Percentiles rank a stretch among this genome's conserved stretches.
Evolutionary conservation across 2,888 invertebrate genomes (phyloP).

Genomic region (Cylindroiulus punctatus): DNA sequence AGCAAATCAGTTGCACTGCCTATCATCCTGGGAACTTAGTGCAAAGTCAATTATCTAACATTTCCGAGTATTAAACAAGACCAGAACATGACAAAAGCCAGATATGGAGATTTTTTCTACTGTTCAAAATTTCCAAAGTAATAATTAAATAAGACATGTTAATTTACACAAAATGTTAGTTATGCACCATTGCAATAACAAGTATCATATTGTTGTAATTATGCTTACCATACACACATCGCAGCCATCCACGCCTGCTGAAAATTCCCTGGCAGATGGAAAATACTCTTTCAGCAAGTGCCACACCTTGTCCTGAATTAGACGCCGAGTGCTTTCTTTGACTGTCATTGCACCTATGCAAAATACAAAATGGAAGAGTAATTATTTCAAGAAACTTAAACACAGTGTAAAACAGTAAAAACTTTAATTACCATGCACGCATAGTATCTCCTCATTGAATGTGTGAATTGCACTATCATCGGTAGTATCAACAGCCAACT

Average conservation of each 20-base stretch:
- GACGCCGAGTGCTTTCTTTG: conserved; percentile 66
- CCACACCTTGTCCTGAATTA: conserved; percentile 70
- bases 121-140: too few relatives aligned
- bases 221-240: conserved; percentile 62
- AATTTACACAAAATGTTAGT: too few relatives aligned
- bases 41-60: not conserved
- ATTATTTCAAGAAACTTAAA: not conserved
- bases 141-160: too few relatives aligned
- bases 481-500: conserved; percentile 63
- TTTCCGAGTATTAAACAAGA: not conserved
- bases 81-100: too few relatives aligned
- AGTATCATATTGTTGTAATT: not conserved
- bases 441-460: conserved; percentile 71
- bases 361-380: conserved; percentile 56
- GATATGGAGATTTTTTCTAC: too few relatives aligned
- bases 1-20: not conserved
- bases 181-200: too few relatives aligned
- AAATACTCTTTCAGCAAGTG: conserved; percentile 68
- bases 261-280: conserved; percentile 64
- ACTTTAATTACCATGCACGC: conserved; percentile 67
- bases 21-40: not conserved
- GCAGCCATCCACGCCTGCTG: conserved; percentile 61
- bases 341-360: conserved; percentile 65
- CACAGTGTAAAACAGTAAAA: not conserved
- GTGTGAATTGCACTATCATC: conserved; percentile 61